These are phyloP conservation scores for Sinohyriopsis cumingii DNA, from an alignment of 2,888 invertebrate genomes.

Conservation along the genomic window DNA sequence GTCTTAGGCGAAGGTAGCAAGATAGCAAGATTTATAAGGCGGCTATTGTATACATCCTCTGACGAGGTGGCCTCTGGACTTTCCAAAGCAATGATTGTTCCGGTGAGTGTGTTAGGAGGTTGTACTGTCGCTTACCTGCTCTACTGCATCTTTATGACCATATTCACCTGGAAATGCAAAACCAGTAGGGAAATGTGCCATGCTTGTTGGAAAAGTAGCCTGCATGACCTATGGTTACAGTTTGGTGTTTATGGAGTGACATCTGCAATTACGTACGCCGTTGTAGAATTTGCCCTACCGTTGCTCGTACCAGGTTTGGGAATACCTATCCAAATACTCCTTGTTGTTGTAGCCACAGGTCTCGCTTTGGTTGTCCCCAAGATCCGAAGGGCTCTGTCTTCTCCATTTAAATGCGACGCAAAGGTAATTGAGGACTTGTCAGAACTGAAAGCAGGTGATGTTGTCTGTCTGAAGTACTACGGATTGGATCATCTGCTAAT, in stretches of 20 bases:
- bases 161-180: background rate
- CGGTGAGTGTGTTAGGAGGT: constrained; percentile 9
- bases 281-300: constrained; percentile 8
- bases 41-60: constrained; percentile 7
- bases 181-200: constrained; percentile 5
- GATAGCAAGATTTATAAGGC: constrained; percentile 3
- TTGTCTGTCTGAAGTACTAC: constrained; percentile 5
- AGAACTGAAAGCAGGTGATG: constrained; percentile 3
- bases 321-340: constrained; percentile 6
- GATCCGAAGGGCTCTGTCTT: constrained; percentile 9
- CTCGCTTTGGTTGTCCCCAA: constrained; percentile 8
- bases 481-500: constrained; percentile 3
- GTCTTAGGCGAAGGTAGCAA: constrained; percentile 2
- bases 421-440: constrained; percentile 2
- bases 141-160: constrained; percentile 14
- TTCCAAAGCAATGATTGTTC: background rate
- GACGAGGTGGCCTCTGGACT: constrained; percentile 12
- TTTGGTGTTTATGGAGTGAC: constrained; percentile 12
- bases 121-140: constrained; percentile 8
- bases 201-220: constrained; percentile 11
- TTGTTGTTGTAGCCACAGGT: constrained; percentile 6
- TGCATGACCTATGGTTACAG: constrained; percentile 11
- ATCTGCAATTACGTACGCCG: constrained; percentile 8
- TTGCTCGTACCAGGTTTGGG: constrained; percentile 4
- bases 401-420: constrained; percentile 10